These are phyloP conservation scores for Pogonocherus hispidulus DNA, from an alignment of 2,888 invertebrate species.

Conservation along the genomic window DNA sequence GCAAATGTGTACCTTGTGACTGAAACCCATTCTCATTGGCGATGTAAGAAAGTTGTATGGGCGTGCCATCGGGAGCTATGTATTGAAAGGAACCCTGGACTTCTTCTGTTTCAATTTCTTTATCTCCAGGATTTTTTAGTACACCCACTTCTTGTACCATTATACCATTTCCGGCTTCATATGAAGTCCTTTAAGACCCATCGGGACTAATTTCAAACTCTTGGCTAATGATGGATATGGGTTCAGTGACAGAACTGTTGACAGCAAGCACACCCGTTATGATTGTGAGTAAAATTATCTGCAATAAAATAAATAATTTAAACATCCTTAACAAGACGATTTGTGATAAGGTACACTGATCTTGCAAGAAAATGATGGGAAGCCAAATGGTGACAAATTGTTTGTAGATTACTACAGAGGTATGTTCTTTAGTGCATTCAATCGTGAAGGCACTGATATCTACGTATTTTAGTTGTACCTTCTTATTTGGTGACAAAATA, in stretches of 20 bases:
- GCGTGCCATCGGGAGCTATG: constrained; percentile 54
- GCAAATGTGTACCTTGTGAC: constrained; percentile 48
- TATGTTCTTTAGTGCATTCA: no score
- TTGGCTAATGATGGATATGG: constrained; percentile 55
- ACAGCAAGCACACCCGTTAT: constrained; percentile 48
- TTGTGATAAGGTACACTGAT: no score
- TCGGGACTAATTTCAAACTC: constrained; percentile 67
- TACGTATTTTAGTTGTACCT: no score
- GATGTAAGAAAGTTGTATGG: constrained; percentile 44
- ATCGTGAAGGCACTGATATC: no score
- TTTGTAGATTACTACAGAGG: no score
- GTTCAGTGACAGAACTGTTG: constrained; percentile 38
- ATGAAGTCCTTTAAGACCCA: constrained; percentile 67
- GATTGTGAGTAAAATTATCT: constrained; percentile 36
- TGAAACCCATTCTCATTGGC: constrained; percentile 51
- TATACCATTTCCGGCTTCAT: constrained; percentile 71
- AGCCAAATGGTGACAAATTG: no score
- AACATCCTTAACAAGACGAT: no score
- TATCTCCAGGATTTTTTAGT: constrained; percentile 58
- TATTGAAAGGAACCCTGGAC: constrained; percentile 51
- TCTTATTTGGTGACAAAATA: no score
- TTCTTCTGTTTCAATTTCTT: constrained; percentile 56
- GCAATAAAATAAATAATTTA: not conserved
- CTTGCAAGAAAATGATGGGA: no score
- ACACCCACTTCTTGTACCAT: constrained; percentile 65